A percentile compares a stretch with the other conserved stretches of the same genome.
Conservation (phyloP, 1,140 invertebrate species). For the Piezodorus guildinii region DNA sequence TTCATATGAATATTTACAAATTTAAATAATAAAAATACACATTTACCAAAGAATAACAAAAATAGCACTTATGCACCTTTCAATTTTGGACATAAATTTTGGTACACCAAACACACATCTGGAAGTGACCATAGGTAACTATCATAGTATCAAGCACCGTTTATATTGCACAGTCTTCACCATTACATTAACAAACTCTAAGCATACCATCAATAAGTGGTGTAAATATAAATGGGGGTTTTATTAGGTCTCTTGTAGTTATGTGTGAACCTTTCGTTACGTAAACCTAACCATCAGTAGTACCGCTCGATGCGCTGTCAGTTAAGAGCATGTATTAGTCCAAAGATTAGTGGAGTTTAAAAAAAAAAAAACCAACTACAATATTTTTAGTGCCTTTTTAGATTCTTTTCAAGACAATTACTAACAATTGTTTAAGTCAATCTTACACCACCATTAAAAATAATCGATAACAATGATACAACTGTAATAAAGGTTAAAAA, state of each 20-base stretch:
- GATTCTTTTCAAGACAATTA: neutral
- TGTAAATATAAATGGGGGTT: conserved; percentile 12
- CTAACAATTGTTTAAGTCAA: too few relatives aligned
- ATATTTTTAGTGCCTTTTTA: neutral
- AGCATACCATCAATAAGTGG: conserved; percentile 10
- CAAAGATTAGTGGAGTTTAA: neutral
- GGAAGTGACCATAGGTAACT: conserved; percentile 20
- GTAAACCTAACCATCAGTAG: conserved; percentile 1
- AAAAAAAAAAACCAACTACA: neutral
- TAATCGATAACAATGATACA: too few relatives aligned
- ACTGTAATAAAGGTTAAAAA: too few relatives aligned
- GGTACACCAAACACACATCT: conserved; percentile 13
- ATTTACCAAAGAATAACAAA: conserved; percentile 1
- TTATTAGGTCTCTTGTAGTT: conserved; percentile 12
- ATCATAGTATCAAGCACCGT: conserved; percentile 19
- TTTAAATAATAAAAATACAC: conserved; percentile 15
- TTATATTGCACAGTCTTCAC: conserved; percentile 24
- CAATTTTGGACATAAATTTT: conserved; percentile 15
- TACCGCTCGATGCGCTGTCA: conserved; percentile 8
- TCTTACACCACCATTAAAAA: too few relatives aligned
- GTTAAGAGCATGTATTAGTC: conserved; percentile 7
- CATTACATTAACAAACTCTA: conserved; percentile 11
- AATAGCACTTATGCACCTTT: conserved; percentile 19
- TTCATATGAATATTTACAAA: conserved; percentile 3
- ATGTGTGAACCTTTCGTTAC: neutral